These are phyloP conservation scores for Erethizon dorsatum DNA, from an alignment of 2,797 vertebrate genomes.

Conservation along the genomic window DNA sequence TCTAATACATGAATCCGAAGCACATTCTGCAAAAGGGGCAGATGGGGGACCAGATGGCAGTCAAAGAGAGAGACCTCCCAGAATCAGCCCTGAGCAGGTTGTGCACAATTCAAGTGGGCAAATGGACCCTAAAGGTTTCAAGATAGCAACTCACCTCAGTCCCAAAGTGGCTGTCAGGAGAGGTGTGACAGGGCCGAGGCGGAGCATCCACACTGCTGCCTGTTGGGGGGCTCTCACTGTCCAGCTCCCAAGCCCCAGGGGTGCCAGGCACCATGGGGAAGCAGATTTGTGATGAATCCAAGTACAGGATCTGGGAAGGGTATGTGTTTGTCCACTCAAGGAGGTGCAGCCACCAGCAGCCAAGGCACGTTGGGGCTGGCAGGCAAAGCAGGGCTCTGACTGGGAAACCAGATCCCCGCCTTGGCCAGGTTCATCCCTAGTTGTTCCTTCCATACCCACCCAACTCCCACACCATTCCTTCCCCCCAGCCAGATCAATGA, in stretches of 20 bases:
- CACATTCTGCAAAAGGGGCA: slow-evolving; percentile 90
- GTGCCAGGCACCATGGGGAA: slow-evolving; percentile 77
- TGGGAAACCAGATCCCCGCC: neutral
- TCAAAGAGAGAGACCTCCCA: neutral
- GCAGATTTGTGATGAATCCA: slow-evolving; percentile 89
- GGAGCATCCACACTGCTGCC: slow-evolving; percentile 88
- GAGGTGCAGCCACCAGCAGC: neutral
- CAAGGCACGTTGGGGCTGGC: neutral
- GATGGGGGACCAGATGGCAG: neutral
- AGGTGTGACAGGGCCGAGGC: slow-evolving; percentile 91
- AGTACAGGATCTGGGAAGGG: slow-evolving; percentile 92
- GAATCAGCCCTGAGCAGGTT: neutral
- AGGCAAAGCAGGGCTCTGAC: neutral
- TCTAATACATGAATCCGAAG: slow-evolving; percentile 95
- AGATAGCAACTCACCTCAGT: slow-evolving; percentile 90
- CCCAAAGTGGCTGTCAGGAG: slow-evolving; percentile 92
- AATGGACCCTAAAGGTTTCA: neutral
- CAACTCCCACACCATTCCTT: neutral
- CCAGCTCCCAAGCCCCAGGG: slow-evolving; percentile 77
- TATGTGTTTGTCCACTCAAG: accelerated
- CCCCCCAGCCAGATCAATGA: neutral
- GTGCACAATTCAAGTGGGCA: neutral
- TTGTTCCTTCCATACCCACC: neutral
- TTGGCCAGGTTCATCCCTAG: neutral
- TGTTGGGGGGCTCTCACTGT: slow-evolving; percentile 79